These are phyloP conservation scores for Eurytoma adleriae DNA, from an alignment of 2,888 invertebrate genomes.

Conservation along the genomic window DNA sequence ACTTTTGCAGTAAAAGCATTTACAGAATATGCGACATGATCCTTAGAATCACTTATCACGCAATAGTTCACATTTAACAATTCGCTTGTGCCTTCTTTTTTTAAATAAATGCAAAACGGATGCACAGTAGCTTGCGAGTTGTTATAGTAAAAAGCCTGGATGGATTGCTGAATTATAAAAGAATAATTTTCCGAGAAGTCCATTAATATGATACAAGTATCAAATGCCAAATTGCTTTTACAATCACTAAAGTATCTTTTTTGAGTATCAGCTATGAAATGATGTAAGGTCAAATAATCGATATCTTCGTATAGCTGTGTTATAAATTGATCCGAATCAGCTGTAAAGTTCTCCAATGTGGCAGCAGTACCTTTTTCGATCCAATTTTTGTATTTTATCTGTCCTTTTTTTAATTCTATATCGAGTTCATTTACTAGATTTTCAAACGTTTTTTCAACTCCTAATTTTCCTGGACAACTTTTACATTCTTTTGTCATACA, in stretches of 20 bases:
- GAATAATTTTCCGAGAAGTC: constrained; percentile 36
- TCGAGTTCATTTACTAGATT: not conserved
- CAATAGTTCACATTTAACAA: no score
- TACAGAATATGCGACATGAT: no score
- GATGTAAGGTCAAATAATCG: constrained; percentile 34
- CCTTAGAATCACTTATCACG: no score
- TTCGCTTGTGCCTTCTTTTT: no score
- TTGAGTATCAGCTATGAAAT: no score
- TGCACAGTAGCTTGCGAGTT: constrained; percentile 31
- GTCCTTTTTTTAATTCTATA: constrained; percentile 12
- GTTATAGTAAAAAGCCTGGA: constrained; percentile 29
- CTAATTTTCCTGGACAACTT: not conserved
- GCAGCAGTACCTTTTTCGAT: no score
- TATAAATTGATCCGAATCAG: constrained; percentile 31
- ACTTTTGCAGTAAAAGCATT: no score
- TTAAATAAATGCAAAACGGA: constrained; percentile 26
- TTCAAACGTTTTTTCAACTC: not conserved
- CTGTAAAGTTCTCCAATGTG: constrained; percentile 5
- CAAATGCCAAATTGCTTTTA: constrained; percentile 40
- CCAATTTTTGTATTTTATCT: constrained; percentile 2
- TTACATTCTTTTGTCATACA: constrained; percentile 9
- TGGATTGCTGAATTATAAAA: constrained; percentile 31
- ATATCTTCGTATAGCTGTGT: constrained; percentile 33
- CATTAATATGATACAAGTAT: constrained; percentile 48
- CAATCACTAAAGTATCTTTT: no score